Evolutionary conservation across 2,113 vertebrate species (phyloP).

Genomic region (Mustela nigripes): DNA sequence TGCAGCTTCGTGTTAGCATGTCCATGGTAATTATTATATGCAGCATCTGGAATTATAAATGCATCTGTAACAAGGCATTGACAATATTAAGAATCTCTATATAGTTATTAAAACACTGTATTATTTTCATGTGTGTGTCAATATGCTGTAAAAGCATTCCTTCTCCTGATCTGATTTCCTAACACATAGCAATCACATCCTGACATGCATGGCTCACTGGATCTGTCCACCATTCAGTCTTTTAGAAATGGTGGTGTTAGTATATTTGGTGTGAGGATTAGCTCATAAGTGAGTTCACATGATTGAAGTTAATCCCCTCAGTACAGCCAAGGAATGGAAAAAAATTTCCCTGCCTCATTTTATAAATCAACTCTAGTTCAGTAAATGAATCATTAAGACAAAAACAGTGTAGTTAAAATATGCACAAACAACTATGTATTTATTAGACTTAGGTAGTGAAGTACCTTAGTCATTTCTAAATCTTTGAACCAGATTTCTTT

Average conservation of each 20-base stretch:
- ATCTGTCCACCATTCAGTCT: background rate
- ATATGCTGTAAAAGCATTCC: background rate
- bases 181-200: background rate
- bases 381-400: background rate
- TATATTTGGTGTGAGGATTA: background rate
- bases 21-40: background rate
- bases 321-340: background rate
- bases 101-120: background rate
- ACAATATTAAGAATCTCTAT: background rate
- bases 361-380: background rate
- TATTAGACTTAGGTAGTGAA: background rate
- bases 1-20: background rate
- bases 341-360: background rate
- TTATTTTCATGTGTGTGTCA: background rate
- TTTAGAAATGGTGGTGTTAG: background rate
- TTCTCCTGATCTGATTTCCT: background rate
- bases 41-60: constrained; percentile 50
- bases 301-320: background rate
- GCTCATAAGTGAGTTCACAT: background rate
- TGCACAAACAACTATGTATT: background rate
- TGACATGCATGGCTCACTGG: background rate
- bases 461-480: background rate
- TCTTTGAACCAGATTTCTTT: background rate
- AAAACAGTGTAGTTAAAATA: background rate
- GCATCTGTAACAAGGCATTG: constrained; percentile 1